Percentiles rank a stretch among this genome's conserved stretches.
These are phyloP conservation scores for Chiridota heheva DNA, from an alignment of 35 echinoderm and acorn worm genomes.

Conservation along the genomic window DNA sequence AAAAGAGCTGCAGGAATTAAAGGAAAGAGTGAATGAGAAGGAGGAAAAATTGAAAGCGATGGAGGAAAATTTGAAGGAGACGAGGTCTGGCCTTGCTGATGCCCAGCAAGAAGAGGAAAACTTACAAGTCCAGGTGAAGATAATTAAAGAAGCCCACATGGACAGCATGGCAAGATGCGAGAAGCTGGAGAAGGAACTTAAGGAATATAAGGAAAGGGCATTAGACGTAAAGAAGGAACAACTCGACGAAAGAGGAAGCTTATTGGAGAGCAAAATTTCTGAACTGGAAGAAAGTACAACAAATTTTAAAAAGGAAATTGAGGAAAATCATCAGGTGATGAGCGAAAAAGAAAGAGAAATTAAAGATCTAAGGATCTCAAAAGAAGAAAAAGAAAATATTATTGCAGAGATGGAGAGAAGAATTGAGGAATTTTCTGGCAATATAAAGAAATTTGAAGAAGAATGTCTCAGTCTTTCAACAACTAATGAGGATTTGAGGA, in stretches of 20 bases:
- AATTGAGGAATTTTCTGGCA: constrained; percentile 12
- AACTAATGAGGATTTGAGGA: constrained; percentile 19
- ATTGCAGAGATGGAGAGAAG: constrained; percentile 19
- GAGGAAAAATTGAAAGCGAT: constrained; percentile 5
- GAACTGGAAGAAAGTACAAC: constrained; percentile 15
- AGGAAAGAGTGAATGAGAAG: neutral
- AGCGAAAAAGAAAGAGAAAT: neutral
- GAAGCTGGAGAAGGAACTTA: constrained; percentile 32
- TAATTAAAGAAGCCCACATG: constrained; percentile 58
- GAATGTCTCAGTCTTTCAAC: constrained; percentile 14
- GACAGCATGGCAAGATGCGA: constrained; percentile 50
- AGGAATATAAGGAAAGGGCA: neutral
- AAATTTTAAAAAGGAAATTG: neutral
- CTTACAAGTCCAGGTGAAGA: constrained; percentile 41
- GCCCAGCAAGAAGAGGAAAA: constrained; percentile 35
- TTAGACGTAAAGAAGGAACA: neutral
- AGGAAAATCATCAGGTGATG: neutral
- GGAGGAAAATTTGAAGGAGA: constrained; percentile 38
- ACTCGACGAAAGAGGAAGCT: neutral
- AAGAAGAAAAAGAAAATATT: neutral
- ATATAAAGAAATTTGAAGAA: constrained; percentile 24
- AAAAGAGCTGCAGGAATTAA: neutral
- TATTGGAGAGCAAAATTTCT: neutral
- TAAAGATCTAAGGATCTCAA: neutral
- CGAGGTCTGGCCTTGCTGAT: neutral